Evolutionary conservation across 2,797 vertebrate genomes (phyloP).

Genomic region (Ispidina lecontei): DNA sequence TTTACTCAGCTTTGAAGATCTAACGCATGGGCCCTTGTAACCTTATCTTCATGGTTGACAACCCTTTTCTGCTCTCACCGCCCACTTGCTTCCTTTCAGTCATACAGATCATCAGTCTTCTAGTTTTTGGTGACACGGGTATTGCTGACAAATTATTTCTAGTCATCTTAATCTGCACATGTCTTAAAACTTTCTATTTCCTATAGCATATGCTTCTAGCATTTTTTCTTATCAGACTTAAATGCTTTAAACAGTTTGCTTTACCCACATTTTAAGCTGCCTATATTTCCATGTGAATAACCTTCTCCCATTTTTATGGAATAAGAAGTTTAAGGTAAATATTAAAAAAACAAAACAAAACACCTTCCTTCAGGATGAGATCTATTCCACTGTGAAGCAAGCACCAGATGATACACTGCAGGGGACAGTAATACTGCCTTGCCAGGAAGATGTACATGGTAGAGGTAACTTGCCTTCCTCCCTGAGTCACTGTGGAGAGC

Average conservation of each 20-base stretch:
- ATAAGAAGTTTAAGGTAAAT: neutral
- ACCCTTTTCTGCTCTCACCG: slow-evolving; percentile 8
- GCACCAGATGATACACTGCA: neutral
- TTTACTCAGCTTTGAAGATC: neutral
- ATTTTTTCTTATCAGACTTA: neutral
- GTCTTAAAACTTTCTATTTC: neutral
- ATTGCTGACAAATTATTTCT: neutral
- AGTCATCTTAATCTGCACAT: neutral
- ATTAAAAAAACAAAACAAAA: neutral
- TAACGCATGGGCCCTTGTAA: neutral
- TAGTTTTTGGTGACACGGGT: neutral
- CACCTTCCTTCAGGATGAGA: neutral
- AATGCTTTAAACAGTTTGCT: neutral
- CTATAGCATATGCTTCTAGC: neutral
- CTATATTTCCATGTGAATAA: neutral
- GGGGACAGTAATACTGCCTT: neutral
- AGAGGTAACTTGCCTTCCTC: neutral
- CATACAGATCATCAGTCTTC: slow-evolving; percentile 11
- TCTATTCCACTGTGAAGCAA: neutral
- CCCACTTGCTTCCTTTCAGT: slow-evolving; percentile 31
- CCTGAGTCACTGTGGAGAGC: neutral
- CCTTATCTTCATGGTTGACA: neutral
- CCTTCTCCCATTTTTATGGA: neutral
- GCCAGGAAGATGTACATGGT: neutral
- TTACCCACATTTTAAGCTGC: neutral